A percentile compares a stretch with the other conserved stretches of the same genome.
These are phyloP conservation scores for Ctena decussata DNA, from an alignment of 2,888 invertebrate genomes.

Conservation along the genomic window DNA sequence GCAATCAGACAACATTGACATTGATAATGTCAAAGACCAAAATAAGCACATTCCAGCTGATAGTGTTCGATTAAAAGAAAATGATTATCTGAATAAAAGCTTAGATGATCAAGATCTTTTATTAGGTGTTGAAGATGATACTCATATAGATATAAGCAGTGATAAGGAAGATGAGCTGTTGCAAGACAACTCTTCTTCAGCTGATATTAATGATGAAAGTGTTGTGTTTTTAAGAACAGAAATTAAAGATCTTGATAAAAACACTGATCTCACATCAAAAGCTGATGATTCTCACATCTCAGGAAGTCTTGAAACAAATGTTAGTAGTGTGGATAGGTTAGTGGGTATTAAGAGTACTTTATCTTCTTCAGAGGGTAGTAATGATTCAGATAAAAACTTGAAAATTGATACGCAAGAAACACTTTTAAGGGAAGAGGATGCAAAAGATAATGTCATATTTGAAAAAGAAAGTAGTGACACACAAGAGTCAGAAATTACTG, in stretches of 20 bases:
- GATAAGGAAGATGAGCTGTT: constrained; percentile 51
- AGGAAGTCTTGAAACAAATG: not conserved
- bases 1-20: constrained; percentile 4
- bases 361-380: not conserved
- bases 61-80: constrained; percentile 1
- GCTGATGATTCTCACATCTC: not conserved
- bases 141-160: constrained; percentile 51
- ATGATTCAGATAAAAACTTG: not conserved
- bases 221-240: not conserved
- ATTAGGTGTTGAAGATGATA: not conserved
- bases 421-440: not conserved
- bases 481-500: too few relatives aligned
- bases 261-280: not conserved
- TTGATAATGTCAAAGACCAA: not conserved
- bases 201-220: not conserved
- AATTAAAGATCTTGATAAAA: not conserved
- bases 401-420: not conserved
- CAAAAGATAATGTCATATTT: not conserved
- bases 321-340: not conserved
- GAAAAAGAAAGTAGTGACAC: not conserved
- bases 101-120: not conserved
- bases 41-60: not conserved
- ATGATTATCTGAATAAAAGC: not conserved
- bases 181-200: not conserved
- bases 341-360: not conserved